Conservation (phyloP, 2,888 invertebrate genomes). For the Caenorhabditis afra region DNA sequence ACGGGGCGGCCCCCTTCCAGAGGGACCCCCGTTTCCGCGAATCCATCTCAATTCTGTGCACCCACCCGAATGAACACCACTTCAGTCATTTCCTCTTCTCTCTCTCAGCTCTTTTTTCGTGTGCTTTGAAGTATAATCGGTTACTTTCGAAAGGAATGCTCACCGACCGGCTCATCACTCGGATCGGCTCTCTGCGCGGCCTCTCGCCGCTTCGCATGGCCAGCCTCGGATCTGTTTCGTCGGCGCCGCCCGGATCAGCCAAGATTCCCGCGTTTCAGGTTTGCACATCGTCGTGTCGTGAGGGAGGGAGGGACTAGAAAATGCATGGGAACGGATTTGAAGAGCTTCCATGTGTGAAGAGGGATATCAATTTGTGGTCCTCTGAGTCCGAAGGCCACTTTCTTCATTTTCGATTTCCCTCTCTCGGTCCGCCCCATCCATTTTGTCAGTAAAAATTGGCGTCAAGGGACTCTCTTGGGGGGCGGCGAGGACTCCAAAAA, state of each 20-base stretch:
- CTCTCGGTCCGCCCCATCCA: constrained; percentile 4
- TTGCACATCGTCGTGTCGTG: constrained; percentile 12
- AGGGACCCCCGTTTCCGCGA: constrained; percentile 6
- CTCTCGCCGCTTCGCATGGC: constrained; percentile 62
- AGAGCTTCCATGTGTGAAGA: not conserved
- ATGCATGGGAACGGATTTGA: too few relatives aligned
- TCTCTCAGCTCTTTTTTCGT: constrained; percentile 14
- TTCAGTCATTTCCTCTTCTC: constrained; percentile 21
- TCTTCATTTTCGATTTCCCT: constrained; percentile 18
- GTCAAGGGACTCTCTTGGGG: constrained; percentile 40
- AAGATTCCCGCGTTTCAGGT: constrained; percentile 65
- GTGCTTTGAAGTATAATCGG: constrained; percentile 25
- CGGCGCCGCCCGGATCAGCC: constrained; percentile 63
- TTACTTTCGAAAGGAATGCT: constrained; percentile 47
- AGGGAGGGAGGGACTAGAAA: too few relatives aligned
- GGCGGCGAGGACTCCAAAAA: constrained; percentile 24
- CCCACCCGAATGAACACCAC: constrained; percentile 53
- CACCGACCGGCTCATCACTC: constrained; percentile 65
- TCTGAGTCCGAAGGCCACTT: too few relatives aligned
- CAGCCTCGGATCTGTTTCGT: constrained; percentile 56
- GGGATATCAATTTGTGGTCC: not conserved
- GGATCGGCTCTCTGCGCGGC: constrained; percentile 65
- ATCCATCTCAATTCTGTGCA: constrained; percentile 41
- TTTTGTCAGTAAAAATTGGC: constrained; percentile 49
- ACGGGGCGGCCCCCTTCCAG: constrained; percentile 2